A percentile compares a stretch with the other conserved stretches of the same genome.
Evolutionary conservation across 1,140 invertebrate genomes (phyloP).

Genomic region (Hylaeus volcanicus): DNA sequence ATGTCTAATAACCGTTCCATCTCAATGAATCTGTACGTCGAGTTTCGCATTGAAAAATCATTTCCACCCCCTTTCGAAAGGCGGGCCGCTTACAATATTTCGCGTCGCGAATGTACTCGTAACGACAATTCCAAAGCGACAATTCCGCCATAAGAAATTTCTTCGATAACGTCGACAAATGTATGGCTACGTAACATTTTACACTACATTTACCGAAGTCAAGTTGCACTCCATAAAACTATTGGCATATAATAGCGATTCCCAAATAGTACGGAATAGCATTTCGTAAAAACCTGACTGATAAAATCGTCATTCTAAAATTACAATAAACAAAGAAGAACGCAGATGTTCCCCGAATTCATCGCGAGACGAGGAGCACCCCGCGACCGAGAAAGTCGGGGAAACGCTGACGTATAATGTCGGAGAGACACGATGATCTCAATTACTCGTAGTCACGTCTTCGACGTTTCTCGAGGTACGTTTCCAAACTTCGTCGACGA

Average conservation of each 20-base stretch:
- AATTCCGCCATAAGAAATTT: background rate
- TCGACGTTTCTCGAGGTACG: slow-evolving; percentile 11
- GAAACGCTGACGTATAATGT: background rate
- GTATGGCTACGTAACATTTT: slow-evolving; percentile 2
- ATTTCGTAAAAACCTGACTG: no score
- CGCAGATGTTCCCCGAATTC: no score
- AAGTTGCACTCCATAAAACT: background rate
- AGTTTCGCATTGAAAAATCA: background rate
- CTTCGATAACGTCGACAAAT: background rate
- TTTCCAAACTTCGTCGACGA: slow-evolving; percentile 48
- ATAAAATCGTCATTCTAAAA: no score
- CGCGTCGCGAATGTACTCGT: background rate
- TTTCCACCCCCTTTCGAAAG: background rate
- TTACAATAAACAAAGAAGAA: no score
- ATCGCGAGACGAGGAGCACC: no score
- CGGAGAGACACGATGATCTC: slow-evolving; percentile 6
- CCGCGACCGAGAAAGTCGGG: background rate
- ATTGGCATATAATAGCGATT: no score
- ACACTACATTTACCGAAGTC: slow-evolving; percentile 15
- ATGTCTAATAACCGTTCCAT: no score
- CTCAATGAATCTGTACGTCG: background rate
- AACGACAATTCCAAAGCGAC: background rate
- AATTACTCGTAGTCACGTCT: slow-evolving; percentile 37
- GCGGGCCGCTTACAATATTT: background rate
- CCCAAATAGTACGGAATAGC: no score